Evolutionary conservation across 2,113 vertebrate genomes (phyloP).

Genomic region (Phaetusa simplex): DNA sequence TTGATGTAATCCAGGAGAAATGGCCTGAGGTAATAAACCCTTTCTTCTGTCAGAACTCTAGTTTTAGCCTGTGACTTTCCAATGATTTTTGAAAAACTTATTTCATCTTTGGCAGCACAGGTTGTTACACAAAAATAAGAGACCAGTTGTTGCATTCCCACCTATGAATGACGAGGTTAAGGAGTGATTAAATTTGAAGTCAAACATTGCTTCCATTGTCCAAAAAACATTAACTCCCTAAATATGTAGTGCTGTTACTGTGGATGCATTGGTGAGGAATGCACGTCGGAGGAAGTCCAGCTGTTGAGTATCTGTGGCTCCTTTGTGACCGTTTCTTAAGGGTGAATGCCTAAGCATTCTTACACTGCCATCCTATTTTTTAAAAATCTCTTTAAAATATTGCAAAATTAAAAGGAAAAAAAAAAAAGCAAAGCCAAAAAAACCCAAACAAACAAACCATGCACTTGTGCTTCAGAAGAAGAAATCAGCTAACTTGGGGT

Average conservation of each 20-base stretch:
- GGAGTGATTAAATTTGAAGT: not conserved
- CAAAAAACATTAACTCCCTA: not conserved
- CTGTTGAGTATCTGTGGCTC: not conserved
- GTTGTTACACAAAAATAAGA: not conserved
- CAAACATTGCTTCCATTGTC: not conserved
- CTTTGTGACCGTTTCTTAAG: not conserved
- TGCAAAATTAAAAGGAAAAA: not conserved
- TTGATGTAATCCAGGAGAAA: slow-evolving; percentile 98
- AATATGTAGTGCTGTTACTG: not conserved
- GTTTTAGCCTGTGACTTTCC: not conserved
- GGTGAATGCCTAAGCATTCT: not conserved
- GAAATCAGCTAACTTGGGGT: not conserved
- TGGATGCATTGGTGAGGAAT: not conserved
- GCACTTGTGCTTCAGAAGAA: not conserved
- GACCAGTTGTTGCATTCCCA: not conserved
- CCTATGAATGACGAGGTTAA: not conserved
- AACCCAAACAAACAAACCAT: not conserved
- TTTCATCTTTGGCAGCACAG: not conserved
- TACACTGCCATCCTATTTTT: not conserved
- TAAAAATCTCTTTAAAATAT: not conserved
- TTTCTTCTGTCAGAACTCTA: not conserved
- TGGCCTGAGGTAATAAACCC: slow-evolving; percentile 89
- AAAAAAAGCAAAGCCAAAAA: not conserved
- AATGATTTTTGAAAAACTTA: not conserved
- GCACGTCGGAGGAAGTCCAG: not conserved